phyloP scores from a whole-genome alignment of 2,888 invertebrate genomes.

The Drosophila macrospina region DNA sequence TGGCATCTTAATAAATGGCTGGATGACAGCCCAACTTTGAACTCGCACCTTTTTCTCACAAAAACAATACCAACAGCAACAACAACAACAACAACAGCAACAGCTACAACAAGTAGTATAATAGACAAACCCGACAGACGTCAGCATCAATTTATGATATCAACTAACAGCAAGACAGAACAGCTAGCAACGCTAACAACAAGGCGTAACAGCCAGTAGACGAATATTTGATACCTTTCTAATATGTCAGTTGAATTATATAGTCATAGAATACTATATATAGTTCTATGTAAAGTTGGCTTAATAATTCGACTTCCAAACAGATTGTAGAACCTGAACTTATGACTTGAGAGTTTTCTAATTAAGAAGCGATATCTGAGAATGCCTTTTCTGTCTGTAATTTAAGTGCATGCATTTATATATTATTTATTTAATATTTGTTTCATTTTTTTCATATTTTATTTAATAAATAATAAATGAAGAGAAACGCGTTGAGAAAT shows the following conservation, averaged over 20 bases:
- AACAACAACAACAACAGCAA: constrained; percentile 28
- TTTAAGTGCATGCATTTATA: too few relatives aligned
- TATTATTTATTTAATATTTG: too few relatives aligned
- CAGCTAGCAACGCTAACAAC: background rate
- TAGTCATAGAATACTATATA: background rate
- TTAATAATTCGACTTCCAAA: too few relatives aligned
- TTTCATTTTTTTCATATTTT: too few relatives aligned
- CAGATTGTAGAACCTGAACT: too few relatives aligned
- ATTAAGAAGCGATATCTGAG: too few relatives aligned
- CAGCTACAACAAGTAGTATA: constrained; percentile 15
- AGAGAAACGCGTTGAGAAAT: too few relatives aligned
- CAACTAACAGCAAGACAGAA: constrained; percentile 46
- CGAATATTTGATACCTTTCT: constrained; percentile 10
- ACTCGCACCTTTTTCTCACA: constrained; percentile 41
- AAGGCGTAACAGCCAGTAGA: constrained; percentile 1
- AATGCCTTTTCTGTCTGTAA: too few relatives aligned
- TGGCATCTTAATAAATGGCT: constrained; percentile 48
- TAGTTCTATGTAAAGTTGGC: too few relatives aligned
- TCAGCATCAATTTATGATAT: constrained; percentile 69
- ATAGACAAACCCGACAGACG: constrained; percentile 51
- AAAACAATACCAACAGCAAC: constrained; percentile 25
- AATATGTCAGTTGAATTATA: background rate
- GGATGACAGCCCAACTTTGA: constrained; percentile 56
- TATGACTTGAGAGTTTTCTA: too few relatives aligned
- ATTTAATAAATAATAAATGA: too few relatives aligned